phyloP scores from a whole-genome alignment of 92 coral and sea anemone genomes.

The Parazoanthus swiftii region DNA sequence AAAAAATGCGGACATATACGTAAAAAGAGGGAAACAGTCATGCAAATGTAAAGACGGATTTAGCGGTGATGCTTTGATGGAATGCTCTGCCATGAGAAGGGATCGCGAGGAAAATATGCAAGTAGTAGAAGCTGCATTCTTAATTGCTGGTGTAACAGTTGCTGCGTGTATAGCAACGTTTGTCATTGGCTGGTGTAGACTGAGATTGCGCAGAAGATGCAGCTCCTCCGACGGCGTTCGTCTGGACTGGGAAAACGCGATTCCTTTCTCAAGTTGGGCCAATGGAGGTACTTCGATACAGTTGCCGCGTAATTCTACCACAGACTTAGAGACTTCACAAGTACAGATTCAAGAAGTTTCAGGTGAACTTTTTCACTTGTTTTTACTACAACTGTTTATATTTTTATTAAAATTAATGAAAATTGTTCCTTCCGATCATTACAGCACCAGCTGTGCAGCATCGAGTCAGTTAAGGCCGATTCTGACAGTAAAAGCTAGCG shows the following conservation, averaged over 20 bases:
- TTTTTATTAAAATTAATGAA: background rate
- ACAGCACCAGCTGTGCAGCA: background rate
- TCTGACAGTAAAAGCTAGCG: too few species aligned
- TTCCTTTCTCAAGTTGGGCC: slow-evolving; percentile 26
- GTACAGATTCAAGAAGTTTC: too few species aligned
- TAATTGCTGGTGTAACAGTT: slow-evolving; percentile 1
- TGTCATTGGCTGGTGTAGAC: background rate
- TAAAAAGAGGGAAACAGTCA: background rate
- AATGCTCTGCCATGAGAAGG: background rate
- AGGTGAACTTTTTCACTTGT: background rate
- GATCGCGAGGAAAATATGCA: background rate
- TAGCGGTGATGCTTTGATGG: background rate
- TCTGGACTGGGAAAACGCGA: slow-evolving; percentile 23
- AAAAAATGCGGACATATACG: background rate
- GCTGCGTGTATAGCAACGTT: background rate
- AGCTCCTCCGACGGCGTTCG: background rate
- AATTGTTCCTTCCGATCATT: background rate
- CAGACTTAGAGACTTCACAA: background rate
- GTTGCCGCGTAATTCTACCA: background rate
- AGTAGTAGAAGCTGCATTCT: background rate
- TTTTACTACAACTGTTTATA: background rate
- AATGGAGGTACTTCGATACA: background rate
- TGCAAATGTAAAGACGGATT: background rate
- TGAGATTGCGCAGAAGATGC: background rate
- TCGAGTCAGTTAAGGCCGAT: too few species aligned